Conservation (phyloP, 1,140 invertebrate genomes). For the Belonocnema kinseyi region DNA sequence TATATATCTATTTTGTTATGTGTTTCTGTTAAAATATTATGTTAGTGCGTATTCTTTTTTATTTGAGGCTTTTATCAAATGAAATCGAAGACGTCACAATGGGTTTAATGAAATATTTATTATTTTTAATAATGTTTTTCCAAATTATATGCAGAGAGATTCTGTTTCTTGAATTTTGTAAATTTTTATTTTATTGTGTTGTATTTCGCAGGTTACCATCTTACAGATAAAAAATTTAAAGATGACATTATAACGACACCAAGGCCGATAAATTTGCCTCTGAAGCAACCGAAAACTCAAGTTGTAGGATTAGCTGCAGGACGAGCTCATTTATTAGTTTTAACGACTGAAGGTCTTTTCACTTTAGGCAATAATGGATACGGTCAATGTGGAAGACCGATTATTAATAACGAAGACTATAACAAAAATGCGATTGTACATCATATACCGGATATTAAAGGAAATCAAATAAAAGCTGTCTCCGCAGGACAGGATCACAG, state of each 20-base stretch:
- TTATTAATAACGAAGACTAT: conserved; percentile 89
- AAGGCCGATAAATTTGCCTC: conserved; percentile 85
- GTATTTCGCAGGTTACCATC: conserved; percentile 77
- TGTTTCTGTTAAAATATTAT: too few species aligned
- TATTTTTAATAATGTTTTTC: too few species aligned
- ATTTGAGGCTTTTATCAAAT: too few species aligned
- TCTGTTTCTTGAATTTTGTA: neutral
- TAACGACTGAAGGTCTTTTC: conserved; percentile 89
- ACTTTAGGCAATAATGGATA: conserved; percentile 94
- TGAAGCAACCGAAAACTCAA: conserved; percentile 75
- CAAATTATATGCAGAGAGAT: too few species aligned
- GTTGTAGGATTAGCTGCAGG: conserved; percentile 86
- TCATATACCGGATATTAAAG: conserved; percentile 81
- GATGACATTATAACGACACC: conserved; percentile 85
- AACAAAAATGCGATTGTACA: conserved; percentile 80
- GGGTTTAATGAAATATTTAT: too few species aligned
- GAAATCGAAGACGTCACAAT: too few species aligned
- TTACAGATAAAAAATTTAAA: conserved; percentile 78
- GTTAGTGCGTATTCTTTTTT: too few species aligned
- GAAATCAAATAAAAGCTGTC: conserved; percentile 80
- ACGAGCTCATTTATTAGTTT: conserved; percentile 88
- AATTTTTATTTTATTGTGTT: conserved; percentile 31
- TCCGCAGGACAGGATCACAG: conserved; percentile 91
- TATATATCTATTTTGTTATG: too few species aligned
- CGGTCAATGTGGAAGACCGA: conserved; percentile 93